phyloP scores from a whole-genome alignment of 2,113 vertebrate genomes.

The Lepus americanus region DNA sequence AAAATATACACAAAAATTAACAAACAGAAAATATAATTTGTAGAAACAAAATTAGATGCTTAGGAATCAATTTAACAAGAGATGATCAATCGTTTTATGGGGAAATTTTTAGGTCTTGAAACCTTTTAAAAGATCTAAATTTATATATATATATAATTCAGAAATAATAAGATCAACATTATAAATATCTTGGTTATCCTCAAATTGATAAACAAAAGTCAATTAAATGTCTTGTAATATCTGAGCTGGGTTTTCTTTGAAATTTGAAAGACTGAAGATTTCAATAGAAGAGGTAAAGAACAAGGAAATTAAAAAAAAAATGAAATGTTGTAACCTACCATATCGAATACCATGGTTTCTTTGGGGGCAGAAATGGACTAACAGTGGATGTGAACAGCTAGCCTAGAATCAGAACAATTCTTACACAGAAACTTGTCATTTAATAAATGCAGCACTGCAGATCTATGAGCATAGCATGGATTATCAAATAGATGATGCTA shows the following conservation, averaged over 20 bases:
- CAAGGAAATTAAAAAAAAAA: background rate
- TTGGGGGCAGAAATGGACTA: background rate
- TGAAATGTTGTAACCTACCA: background rate
- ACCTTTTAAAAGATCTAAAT: background rate
- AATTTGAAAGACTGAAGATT: background rate
- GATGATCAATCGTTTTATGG: background rate
- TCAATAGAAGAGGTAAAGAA: background rate
- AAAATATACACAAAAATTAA: background rate
- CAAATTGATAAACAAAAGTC: background rate
- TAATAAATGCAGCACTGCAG: background rate
- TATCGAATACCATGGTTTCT: background rate
- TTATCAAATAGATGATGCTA: background rate
- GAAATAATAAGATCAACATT: background rate
- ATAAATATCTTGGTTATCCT: background rate
- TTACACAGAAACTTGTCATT: background rate
- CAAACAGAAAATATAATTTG: background rate
- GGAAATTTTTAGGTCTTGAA: background rate
- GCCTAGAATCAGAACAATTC: background rate
- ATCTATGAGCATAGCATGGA: background rate
- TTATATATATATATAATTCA: background rate
- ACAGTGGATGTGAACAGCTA: background rate
- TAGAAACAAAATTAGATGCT: background rate
- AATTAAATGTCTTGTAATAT: conserved; percentile 15
- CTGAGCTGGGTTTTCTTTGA: background rate
- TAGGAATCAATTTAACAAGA: conserved; percentile 6